Evolutionary conservation across 2,888 invertebrate genomes (phyloP), one percentile per base, ranked within the genome.

Genomic region (Pemphredon lugubris): DNA sequence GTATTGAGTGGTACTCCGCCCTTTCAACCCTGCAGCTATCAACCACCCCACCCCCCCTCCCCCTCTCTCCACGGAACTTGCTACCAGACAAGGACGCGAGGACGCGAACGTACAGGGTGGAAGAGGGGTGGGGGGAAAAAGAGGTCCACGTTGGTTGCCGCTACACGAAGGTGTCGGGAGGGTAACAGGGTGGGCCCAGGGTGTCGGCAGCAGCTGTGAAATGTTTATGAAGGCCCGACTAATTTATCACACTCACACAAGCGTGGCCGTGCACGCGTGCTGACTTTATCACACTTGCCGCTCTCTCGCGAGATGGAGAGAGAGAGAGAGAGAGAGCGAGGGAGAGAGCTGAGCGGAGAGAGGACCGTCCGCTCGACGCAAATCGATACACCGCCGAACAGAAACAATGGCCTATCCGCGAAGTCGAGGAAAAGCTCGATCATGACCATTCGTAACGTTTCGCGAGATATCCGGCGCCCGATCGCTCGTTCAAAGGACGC

Each of bases 181-280:
- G 57, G 67, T 63, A 60, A n/a, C n/a, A 63, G 63, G 61, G 51
- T 60, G 65, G 73, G 54, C 54, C 57, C 64, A 48, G 58, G 77
- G 75, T 86, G 88, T 88, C 87, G 85, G 85, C 86, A 84, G 75
- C 88, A 88, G 87, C 86, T 87, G 88, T 86, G 87, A 88, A 88
- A 88, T 88, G 88, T 88, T 88, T 87, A 88, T 88, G 88, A 88
- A 88, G 86, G 84, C 86, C 82, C 83, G 84, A 85, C 86, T 88
- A 88, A 88, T 88, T 88, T 88, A 88, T 88, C 84, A 86, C 86
- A 74, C 73, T 71, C 77, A 40, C 73, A 67, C 77, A 75, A 53
- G 42, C 53, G 47, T 51, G 37, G 23, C 14, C 47, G 51, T 34
- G 58, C 70, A 55, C 64, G 73, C 74, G 74, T 59, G 71, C 61